These are phyloP conservation scores for Gymnorhina tibicen DNA, from an alignment of 2,113 vertebrate genomes.

Conservation along the genomic window DNA sequence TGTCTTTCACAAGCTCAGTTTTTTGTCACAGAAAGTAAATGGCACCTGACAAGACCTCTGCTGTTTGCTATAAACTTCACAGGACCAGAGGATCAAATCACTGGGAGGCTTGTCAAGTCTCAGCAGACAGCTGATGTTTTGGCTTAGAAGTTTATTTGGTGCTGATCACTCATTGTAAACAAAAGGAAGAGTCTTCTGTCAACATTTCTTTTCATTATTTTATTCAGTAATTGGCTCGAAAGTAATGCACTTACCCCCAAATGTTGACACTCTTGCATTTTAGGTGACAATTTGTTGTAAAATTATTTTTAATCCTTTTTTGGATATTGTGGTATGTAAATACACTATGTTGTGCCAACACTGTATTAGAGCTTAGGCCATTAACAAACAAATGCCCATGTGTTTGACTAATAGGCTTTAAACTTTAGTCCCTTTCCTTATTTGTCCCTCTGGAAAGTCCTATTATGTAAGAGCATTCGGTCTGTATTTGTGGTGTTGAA, in stretches of 20 bases:
- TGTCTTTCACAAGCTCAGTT: not conserved
- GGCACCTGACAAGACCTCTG: not conserved
- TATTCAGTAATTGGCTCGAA: not conserved
- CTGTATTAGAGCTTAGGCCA: not conserved
- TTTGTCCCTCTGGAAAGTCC: not conserved
- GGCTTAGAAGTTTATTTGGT: not conserved
- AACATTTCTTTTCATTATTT: not conserved
- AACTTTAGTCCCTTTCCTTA: not conserved
- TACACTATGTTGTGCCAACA: not conserved
- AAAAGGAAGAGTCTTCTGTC: not conserved
- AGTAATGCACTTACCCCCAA: not conserved
- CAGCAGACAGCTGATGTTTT: not conserved
- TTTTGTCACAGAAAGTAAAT: not conserved
- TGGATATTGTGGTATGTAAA: not conserved
- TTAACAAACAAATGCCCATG: not conserved
- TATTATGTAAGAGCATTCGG: not conserved
- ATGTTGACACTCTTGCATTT: not conserved
- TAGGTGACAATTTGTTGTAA: not conserved
- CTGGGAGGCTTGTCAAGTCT: not conserved
- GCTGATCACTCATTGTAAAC: not conserved
- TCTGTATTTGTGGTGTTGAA: not conserved
- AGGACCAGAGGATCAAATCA: not conserved
- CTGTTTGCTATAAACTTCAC: not conserved
- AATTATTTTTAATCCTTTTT: not conserved
- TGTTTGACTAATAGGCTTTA: not conserved